Evolutionary conservation across 2,888 invertebrate genomes (phyloP), one percentile per base, ranked within the genome.

Genomic region (Hyles lineata): DNA sequence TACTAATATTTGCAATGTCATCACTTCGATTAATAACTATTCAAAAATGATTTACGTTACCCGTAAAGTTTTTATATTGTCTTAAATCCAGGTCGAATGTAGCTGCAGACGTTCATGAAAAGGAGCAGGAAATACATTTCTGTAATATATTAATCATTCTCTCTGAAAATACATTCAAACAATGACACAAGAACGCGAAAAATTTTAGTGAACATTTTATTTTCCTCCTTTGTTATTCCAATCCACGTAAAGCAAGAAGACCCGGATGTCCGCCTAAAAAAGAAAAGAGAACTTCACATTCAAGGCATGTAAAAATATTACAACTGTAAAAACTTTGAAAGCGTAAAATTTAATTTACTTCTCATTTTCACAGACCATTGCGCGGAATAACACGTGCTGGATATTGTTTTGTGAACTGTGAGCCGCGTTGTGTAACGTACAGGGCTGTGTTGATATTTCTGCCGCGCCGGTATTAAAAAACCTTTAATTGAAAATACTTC

Each of bases 211-310:
- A 67, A 67, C 43, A 67, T 50, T 67, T 35, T 67, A 67, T 50
- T 67, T 67, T 23, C 72, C 50, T 58, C 63, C 70, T 67, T 61
- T 32, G 63, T 32, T 67, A 71, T 71, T 67, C 43, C 67, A 67
- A 67, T 67, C 43, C 23, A 43, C 67, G 67, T 67, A 50, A 50
- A 67, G 67, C 50, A 67, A 50, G 67, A 67, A 67, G 21, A 67
- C 23, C 67, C 67, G 67, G 67, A 67, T 50, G 67, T 67, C 50
- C 23, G 67, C 50, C 8, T 19, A 50, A 67, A 67, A 67, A 67
- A 67, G 23, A 9, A 67, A 67, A 50, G 67, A 21, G 43, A 43
- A 35, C 43, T 35, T 43, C 23, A 23, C 67, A 67, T 50, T 50
- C 67, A 50, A 50, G 43, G 50, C 23, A 67, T 67, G 67, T 67